phyloP scores from a whole-genome alignment of 2,797 vertebrate genomes.

The Amblyraja radiata region DNA sequence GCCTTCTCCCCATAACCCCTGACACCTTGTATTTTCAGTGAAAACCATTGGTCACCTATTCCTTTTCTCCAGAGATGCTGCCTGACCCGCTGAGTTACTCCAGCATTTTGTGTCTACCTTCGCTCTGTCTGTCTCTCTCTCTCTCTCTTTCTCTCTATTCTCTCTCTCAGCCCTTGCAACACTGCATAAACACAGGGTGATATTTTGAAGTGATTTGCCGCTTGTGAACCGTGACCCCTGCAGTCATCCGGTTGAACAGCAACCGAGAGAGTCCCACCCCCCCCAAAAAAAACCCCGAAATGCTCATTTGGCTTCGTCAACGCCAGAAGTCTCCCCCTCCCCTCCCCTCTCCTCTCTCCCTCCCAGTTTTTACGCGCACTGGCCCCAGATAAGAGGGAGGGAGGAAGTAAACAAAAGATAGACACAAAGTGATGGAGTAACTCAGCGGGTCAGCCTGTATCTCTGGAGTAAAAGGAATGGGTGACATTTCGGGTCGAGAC shows the following conservation, averaged over 20 bases:
- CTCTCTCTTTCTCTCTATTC: no score
- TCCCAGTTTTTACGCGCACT: no score
- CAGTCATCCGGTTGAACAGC: not conserved
- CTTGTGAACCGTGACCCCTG: slow-evolving; percentile 24
- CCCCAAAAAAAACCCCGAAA: not conserved
- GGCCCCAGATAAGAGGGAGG: not conserved
- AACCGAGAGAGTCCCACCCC: not conserved
- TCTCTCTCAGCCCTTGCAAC: not conserved
- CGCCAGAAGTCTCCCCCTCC: not conserved
- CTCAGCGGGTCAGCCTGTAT: no score
- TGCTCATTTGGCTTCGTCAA: not conserved
- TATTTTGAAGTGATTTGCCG: slow-evolving; percentile 3
- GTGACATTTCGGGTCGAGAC: no score
- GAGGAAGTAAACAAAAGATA: not conserved
- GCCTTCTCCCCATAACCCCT: no score
- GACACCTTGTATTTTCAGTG: not conserved
- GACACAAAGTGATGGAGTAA: no score
- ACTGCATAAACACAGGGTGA: not conserved
- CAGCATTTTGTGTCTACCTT: no score
- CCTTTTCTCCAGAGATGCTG: no score
- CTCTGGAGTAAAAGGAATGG: no score
- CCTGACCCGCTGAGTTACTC: no score
- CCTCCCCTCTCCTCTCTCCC: no score
- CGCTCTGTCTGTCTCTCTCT: no score
- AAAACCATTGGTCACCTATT: not conserved